Base-by-base conservation (phyloP, 2,888 invertebrate species). In the Steromphala cineraria region DNA sequence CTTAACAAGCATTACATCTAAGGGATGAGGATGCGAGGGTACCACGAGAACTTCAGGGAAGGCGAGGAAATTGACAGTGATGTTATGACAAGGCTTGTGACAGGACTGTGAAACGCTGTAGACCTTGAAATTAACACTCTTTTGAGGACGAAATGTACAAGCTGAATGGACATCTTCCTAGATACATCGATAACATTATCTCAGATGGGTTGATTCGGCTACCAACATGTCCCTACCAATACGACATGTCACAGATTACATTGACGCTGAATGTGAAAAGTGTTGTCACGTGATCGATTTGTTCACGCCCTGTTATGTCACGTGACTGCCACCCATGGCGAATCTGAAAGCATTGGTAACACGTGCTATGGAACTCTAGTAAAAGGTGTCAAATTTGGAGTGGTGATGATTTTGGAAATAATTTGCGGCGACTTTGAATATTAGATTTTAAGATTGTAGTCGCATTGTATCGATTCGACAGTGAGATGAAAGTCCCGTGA, bases 41-140 rank as follows among this genome's bases (percentile, higher is more conserved):
- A 36, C 19, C 5, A 15, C 31, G 71, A 31, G 19, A n/a, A n/a
- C n/a, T n/a, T n/a, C n/a, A n/a, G n/a, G n/a, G n/a, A 36, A 36
- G 40, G 71, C 36, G 71, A 71, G 71, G 71, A 71, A 71, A 71
- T 71, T 71, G 71, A 31, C 71, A 31, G 40, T 71, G 71, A 71
- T 71, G 71, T 24, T 71, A 71, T 40, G 40, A 36, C 71, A 40
- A 56, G 71, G 28, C 31, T 36, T 19, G 19, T 71, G 19, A 28
- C 71, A 31, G 17, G 4, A 19, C 24, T 13, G 36, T 17, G 71
- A 31, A 31, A 40, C n/a, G 36, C 71, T 71, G n/a, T 36, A 36
- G 71, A 71, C 71, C 71, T 71, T 71, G 71, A 71, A 71, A 71
- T 71, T 71, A 71, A 71, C 71, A 36, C 40, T 31, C 71, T 71